These are phyloP conservation scores for Acanthornis magna DNA, from an alignment of 2,797 vertebrate species.

Conservation along the genomic window DNA sequence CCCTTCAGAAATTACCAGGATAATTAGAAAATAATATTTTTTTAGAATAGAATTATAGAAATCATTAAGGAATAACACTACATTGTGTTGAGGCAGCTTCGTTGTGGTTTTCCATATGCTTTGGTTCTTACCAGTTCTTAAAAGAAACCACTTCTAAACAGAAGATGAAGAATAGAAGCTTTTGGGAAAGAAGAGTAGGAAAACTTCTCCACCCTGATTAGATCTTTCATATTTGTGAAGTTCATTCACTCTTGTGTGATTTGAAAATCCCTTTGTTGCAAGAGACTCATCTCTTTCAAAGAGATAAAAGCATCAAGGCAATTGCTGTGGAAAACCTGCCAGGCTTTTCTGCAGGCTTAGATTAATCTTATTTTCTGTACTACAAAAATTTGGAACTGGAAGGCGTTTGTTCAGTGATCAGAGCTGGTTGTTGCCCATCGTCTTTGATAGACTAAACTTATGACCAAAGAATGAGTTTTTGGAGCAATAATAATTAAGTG, in stretches of 20 bases:
- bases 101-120: background rate
- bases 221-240: background rate
- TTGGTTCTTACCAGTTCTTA: background rate
- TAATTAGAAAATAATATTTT: background rate
- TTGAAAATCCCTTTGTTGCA: constrained; percentile 20
- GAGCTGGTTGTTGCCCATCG: background rate
- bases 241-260: background rate
- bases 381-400: background rate
- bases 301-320: constrained; percentile 31
- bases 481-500: background rate
- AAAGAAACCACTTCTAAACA: constrained; percentile 6
- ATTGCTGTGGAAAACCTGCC: constrained; percentile 20
- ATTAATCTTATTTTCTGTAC: constrained; percentile 29
- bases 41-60: background rate
- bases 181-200: background rate
- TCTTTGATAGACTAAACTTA: background rate
- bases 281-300: constrained; percentile 21
- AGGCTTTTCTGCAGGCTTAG: constrained; percentile 30
- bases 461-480: background rate
- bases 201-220: background rate
- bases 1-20: background rate
- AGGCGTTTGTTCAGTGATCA: background rate
- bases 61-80: background rate
- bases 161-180: background rate
- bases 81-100: background rate